A percentile compares a stretch with the other conserved stretches of the same genome.
Conservation (phyloP, 2,888 invertebrate species). For the Calliphora vomitoria region DNA sequence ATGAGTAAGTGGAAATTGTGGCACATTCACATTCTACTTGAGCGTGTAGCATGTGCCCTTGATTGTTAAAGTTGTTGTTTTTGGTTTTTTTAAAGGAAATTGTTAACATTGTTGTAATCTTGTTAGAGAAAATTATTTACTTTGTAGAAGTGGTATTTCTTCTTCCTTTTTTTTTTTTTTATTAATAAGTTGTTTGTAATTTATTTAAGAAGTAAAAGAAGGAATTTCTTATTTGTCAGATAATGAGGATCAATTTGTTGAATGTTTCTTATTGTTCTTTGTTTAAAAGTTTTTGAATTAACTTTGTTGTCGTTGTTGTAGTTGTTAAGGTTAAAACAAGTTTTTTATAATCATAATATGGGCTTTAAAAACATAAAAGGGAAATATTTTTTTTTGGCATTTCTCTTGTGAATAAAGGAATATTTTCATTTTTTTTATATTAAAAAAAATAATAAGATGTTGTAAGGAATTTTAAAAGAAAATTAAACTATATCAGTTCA, state of each 20-base stretch:
- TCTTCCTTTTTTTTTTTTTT: not conserved
- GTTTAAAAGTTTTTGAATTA: constrained; percentile 28
- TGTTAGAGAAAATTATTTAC: constrained; percentile 50
- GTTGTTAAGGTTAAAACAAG: not conserved
- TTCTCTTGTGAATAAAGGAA: not conserved
- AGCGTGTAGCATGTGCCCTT: constrained; percentile 9
- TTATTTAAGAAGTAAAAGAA: constrained; percentile 25
- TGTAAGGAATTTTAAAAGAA: not conserved
- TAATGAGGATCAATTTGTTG: constrained; percentile 46
- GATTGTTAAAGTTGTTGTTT: constrained; percentile 14
- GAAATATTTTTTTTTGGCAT: not conserved
- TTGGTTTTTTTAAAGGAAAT: constrained; percentile 47
- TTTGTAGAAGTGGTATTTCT: constrained; percentile 1
- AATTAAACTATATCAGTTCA: too few relatives aligned
- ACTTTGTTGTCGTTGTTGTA: not conserved
- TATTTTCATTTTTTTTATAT: not conserved
- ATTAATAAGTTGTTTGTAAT: constrained; percentile 26
- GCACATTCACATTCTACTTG: not conserved
- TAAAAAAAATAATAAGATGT: not conserved
- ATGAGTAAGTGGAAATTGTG: constrained; percentile 49
- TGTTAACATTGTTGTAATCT: constrained; percentile 62
- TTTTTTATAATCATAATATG: not conserved
- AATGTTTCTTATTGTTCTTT: constrained; percentile 4
- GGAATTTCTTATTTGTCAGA: constrained; percentile 10
- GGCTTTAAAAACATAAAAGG: not conserved